These are phyloP conservation scores for Lissonota sp. DNA, from an alignment of 2,888 invertebrate species.

Conservation along the genomic window DNA sequence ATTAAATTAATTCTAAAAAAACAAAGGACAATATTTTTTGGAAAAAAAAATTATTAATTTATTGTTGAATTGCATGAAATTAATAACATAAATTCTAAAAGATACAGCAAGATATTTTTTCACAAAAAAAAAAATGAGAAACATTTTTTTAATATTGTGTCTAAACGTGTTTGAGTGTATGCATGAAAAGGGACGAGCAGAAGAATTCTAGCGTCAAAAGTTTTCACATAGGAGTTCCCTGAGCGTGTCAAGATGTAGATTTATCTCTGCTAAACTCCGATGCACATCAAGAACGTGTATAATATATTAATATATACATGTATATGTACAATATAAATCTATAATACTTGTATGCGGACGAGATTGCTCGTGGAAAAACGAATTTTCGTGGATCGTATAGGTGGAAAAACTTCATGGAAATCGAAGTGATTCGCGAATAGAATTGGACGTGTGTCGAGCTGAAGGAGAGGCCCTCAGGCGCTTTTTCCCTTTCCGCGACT, in stretches of 20 bases:
- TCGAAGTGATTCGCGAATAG: conserved; percentile 59
- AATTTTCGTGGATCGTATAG: conserved; percentile 43
- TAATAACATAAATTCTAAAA: too few relatives aligned
- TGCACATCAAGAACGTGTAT: not conserved
- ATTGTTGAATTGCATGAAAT: too few relatives aligned
- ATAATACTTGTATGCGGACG: conserved; percentile 22
- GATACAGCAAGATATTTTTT: too few relatives aligned
- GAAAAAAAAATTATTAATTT: too few relatives aligned
- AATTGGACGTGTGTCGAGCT: conserved; percentile 27
- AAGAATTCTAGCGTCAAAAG: conserved; percentile 48
- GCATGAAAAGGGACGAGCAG: not conserved
- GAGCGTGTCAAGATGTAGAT: conserved; percentile 43
- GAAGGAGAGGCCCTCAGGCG: conserved; percentile 8
- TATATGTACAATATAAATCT: conserved; percentile 3
- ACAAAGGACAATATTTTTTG: too few relatives aligned
- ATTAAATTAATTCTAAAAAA: too few relatives aligned
- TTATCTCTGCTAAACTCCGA: conserved; percentile 13
- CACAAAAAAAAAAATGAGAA: too few relatives aligned
- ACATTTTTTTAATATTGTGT: too few relatives aligned
- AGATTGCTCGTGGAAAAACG: conserved; percentile 36
- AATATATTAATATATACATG: not conserved
- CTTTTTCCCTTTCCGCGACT: conserved; percentile 67
- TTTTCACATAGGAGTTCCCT: conserved; percentile 57
- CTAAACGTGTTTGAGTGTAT: too few relatives aligned
- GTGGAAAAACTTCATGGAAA: conserved; percentile 53